phyloP scores from a whole-genome alignment of 2,888 invertebrate genomes.

The Carcina quercana region DNA sequence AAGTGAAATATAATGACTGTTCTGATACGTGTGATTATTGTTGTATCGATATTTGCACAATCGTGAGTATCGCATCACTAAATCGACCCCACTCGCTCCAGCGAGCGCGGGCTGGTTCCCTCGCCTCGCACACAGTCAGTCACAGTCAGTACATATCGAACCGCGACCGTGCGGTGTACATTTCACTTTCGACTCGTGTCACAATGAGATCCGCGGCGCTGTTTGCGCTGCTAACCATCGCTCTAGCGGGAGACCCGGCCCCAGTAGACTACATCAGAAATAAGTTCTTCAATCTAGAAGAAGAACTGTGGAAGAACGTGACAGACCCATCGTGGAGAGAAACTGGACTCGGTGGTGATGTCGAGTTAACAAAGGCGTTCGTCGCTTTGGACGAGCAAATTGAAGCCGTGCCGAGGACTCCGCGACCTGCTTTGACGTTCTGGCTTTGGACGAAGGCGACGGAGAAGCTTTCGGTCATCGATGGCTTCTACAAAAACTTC shows the following conservation, averaged over 20 bases:
- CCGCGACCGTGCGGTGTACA: conserved; percentile 33
- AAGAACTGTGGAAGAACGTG: conserved; percentile 62
- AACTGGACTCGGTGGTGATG: conserved; percentile 59
- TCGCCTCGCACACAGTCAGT: conserved; percentile 32
- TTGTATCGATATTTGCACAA: no score
- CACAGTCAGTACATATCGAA: conserved; percentile 44
- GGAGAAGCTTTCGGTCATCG: conserved; percentile 76
- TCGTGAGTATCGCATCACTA: no score
- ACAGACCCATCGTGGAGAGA: conserved; percentile 50
- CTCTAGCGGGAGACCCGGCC: conserved; percentile 40
- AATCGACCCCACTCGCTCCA: conserved; percentile 34
- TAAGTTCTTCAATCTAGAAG: conserved; percentile 74
- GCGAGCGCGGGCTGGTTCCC: conserved; percentile 35
- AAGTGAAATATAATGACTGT: no score
- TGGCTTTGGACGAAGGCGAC: conserved; percentile 80
- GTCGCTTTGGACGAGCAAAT: conserved; percentile 70
- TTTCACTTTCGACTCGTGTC: conserved; percentile 23
- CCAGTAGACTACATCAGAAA: conserved; percentile 76
- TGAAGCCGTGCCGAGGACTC: conserved; percentile 40
- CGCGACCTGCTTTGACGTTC: conserved; percentile 40
- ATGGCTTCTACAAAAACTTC: conserved; percentile 80
- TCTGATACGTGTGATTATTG: no score
- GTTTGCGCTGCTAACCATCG: conserved; percentile 29
- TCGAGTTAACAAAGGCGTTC: conserved; percentile 74
- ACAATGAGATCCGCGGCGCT: conserved; percentile 53